A percentile compares a stretch with the other conserved stretches of the same genome.
phyloP scores from a whole-genome alignment of 2,888 invertebrate species.

The Athalia rosae region DNA sequence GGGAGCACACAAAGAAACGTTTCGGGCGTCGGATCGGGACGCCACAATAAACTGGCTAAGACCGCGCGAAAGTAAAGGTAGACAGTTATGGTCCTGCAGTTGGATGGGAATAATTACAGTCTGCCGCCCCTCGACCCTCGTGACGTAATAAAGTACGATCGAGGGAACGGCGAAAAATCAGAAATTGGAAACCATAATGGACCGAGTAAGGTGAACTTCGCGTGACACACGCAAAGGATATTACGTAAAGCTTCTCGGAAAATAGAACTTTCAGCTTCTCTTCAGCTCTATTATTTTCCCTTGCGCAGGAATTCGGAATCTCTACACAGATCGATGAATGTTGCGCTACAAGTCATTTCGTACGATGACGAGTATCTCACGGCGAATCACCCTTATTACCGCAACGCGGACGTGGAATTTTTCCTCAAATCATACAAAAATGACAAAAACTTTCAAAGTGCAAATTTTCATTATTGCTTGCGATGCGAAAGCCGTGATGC shows the following conservation, averaged over 20 bases:
- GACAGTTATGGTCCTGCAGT: conserved; percentile 21
- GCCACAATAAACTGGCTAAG: conserved; percentile 27
- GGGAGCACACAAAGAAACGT: conserved; percentile 24
- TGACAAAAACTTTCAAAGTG: background rate
- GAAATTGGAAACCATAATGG: background rate
- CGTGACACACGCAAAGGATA: no score
- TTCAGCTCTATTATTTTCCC: no score
- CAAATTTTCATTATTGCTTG: background rate
- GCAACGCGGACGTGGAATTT: no score
- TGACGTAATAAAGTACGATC: background rate
- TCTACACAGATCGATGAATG: no score
- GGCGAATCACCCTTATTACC: background rate
- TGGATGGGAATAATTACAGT: conserved; percentile 14
- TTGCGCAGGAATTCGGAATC: no score
- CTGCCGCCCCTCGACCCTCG: background rate
- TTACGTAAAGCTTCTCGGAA: no score
- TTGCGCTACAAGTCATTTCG: no score
- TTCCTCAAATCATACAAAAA: no score
- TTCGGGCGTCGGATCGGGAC: background rate
- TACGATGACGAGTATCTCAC: no score
- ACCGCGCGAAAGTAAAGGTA: background rate
- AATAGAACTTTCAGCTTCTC: no score
- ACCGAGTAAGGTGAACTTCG: no score
- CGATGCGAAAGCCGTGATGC: no score
- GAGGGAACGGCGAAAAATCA: background rate